phyloP scores from a whole-genome alignment of 2,113 vertebrate genomes.

The Notiomystis cincta region DNA sequence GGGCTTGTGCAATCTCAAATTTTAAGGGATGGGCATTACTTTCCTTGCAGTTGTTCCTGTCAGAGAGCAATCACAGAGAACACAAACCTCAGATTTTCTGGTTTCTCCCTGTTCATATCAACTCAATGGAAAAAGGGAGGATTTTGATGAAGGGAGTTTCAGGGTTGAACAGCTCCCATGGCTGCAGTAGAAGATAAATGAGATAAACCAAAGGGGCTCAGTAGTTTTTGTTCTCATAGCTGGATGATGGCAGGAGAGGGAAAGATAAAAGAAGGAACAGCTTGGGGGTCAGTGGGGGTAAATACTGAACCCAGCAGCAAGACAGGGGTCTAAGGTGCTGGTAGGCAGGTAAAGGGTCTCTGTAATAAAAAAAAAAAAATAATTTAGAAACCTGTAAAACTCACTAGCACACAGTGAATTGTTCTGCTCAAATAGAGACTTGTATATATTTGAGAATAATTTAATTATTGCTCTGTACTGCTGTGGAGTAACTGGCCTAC shows the following conservation, averaged over 20 bases:
- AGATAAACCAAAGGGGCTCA: neutral
- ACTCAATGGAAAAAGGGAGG: fast-evolving
- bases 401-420: neutral
- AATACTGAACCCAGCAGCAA: neutral
- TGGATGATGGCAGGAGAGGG: neutral
- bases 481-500: fast-evolving
- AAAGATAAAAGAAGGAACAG: neutral
- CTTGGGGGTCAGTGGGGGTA: neutral
- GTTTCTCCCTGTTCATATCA: neutral
- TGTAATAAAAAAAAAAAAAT: no score
- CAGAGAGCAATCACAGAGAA: neutral
- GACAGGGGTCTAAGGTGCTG: neutral
- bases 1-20: neutral
- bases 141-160: neutral
- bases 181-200: neutral
- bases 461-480: neutral
- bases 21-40: neutral
- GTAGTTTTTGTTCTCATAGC: neutral
- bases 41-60: neutral
- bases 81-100: neutral
- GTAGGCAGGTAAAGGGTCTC: neutral
- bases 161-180: neutral
- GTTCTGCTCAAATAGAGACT: neutral
- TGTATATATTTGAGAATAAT: neutral
- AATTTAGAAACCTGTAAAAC: neutral